A percentile compares a stretch with the other conserved stretches of the same genome.
Conservation (phyloP, 2,888 invertebrate species). For the Drosophila paranaensis region DNA sequence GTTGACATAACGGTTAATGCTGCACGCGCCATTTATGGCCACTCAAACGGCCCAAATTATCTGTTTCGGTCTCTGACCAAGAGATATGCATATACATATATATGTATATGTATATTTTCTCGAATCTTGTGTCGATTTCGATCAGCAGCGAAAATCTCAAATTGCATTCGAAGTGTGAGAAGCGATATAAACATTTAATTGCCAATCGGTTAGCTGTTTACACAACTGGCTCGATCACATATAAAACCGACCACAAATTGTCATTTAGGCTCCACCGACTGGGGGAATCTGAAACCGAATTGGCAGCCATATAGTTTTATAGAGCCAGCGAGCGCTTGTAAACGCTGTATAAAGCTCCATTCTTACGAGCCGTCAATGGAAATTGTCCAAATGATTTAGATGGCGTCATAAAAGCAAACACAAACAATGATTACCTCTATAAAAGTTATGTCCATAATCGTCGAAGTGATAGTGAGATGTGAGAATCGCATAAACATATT, state of each 20-base stretch:
- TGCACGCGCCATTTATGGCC: conserved; percentile 65
- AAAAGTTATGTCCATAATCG: conserved; percentile 11
- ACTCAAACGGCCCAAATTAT: conserved; percentile 32
- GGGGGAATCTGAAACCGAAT: conserved; percentile 50
- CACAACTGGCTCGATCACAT: conserved; percentile 35
- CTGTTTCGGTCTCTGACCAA: conserved; percentile 5
- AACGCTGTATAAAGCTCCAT: conserved; percentile 34
- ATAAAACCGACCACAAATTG: conserved; percentile 71
- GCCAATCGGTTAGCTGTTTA: conserved; percentile 53
- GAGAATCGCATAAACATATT: conserved; percentile 7
- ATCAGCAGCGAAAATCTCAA: conserved; percentile 40
- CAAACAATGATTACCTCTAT: conserved; percentile 14
- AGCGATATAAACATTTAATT: conserved; percentile 71
- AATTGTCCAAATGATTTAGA: conserved; percentile 32
- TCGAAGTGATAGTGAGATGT: background rate
- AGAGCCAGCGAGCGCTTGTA: conserved; percentile 34
- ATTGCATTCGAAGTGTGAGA: conserved; percentile 71
- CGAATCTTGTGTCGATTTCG: conserved; percentile 17
- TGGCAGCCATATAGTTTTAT: conserved; percentile 70
- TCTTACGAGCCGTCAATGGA: conserved; percentile 34
- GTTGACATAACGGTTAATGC: conserved; percentile 52
- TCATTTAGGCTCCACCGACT: conserved; percentile 58
- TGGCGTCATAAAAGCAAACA: conserved; percentile 26
- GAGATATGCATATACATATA: background rate
- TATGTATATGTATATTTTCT: no score